Evolutionary conservation across 1,140 invertebrate genomes (phyloP).

Genomic region (Cydia strobilella): DNA sequence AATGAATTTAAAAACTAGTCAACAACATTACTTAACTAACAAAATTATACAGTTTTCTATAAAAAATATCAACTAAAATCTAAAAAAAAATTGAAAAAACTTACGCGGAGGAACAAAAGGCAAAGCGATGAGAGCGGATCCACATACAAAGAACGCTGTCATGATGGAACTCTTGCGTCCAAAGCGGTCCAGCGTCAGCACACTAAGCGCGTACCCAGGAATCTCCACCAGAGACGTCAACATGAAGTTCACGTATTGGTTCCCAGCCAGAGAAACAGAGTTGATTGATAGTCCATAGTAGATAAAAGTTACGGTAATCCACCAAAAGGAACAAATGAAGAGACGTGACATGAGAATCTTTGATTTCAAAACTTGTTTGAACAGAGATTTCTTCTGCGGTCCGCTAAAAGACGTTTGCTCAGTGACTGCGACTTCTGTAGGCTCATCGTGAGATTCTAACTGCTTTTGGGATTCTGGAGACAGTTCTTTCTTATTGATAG

Average conservation of each 20-base stretch:
- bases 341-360: constrained; percentile 82
- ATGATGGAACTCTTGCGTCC: constrained; percentile 82
- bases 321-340: constrained; percentile 85
- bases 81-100: constrained; percentile 38
- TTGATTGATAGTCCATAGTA: constrained; percentile 88
- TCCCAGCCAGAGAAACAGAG: constrained; percentile 83
- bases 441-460: constrained; percentile 50
- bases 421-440: not conserved
- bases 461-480: constrained; percentile 58
- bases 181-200: constrained; percentile 78
- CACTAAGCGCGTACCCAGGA: constrained; percentile 81
- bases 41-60: no score
- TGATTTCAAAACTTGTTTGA: constrained; percentile 80
- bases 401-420: not conserved
- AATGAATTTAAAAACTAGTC: no score
- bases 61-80: not conserved
- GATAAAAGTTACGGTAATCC: constrained; percentile 87
- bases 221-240: constrained; percentile 81
- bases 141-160: constrained; percentile 75
- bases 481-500: constrained; percentile 81
- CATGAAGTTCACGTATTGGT: constrained; percentile 82
- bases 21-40: no score
- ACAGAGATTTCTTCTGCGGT: constrained; percentile 41
- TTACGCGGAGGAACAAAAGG: constrained; percentile 63
- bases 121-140: constrained; percentile 50